Evolutionary conservation across 2,113 vertebrate genomes (phyloP), one percentile per base, ranked within the genome.

Genomic region (Benitochromis conjunctus): DNA sequence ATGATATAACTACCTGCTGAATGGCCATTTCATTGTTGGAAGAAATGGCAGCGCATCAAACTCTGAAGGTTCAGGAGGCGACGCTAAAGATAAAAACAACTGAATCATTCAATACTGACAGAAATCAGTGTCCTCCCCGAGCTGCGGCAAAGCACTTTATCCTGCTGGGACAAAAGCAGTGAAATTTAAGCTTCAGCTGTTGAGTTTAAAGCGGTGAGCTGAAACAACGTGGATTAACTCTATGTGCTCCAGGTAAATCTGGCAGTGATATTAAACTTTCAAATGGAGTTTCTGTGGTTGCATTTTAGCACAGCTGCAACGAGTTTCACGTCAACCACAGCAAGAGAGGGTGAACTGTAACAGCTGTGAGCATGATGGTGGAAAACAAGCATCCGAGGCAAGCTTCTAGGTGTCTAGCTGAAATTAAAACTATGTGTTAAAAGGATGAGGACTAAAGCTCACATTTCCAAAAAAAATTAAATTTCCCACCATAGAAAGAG

Each of bases 1-100:
- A 86, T 86, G 80, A 84, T 77, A 9, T 51, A 92, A 92, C 87
- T 66, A 91, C 83, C 60, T 60, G 78, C 81, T 88, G 88, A 90
- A 90, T 41, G 69, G 5, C 19, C 51, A 41, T 74, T 88, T 88
- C 76, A 85, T 78, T 76, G 82, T 26, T 43, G 38, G 19, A 21
- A 51, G 58, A 83, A 14, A 77, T 3, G 16, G 53, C 53, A 26
- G 56, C 4, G 13, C 29, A 64, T 64, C 84, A 64, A 57, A 46
- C 14, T 43, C 56, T 7, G 38, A 41, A 46, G 83, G 55, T 76
- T 90, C 31, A 41, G 51, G 55, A 71, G 58, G 29, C 7, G 0
- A 4, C 9, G 29, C 13, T 71, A 31, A 83, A 41, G 79, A 78
- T 74, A 38, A 64, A 84, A 81, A 86, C 84, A 86, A 86, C 21